A percentile compares a stretch with the other conserved stretches of the same genome.
phyloP scores from a whole-genome alignment of 64 coral and sea anemone genomes.

The Montipora foliosa region DNA sequence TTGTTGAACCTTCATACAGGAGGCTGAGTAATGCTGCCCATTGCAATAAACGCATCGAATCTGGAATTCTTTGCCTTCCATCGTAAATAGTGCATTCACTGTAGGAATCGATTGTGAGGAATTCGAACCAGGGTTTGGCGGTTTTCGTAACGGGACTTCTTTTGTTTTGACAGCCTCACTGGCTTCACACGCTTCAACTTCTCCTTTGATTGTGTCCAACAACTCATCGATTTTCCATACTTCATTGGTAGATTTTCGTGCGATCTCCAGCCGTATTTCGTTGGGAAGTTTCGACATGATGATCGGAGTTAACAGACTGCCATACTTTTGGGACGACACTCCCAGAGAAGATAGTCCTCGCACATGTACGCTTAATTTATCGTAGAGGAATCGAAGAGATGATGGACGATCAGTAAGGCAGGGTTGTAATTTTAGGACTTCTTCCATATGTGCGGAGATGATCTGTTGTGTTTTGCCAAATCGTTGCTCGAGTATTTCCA shows the following conservation, averaged over 20 bases:
- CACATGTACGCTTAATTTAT: slow-evolving; percentile 56
- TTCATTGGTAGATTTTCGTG: too few relatives aligned
- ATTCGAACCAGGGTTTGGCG: not conserved
- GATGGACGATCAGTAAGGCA: too few relatives aligned
- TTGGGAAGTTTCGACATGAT: not conserved
- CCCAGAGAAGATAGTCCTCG: slow-evolving; percentile 43
- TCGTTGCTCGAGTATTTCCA: slow-evolving; percentile 1
- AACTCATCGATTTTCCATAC: too few relatives aligned
- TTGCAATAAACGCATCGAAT: slow-evolving; percentile 57
- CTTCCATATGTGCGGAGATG: too few relatives aligned
- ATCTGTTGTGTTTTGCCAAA: slow-evolving; percentile 24
- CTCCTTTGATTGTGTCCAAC: too few relatives aligned
- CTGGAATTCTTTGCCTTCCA: not conserved
- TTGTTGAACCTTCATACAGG: slow-evolving; percentile 41
- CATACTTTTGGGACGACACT: slow-evolving; percentile 39
- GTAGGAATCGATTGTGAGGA: not conserved
- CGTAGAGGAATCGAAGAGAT: slow-evolving; percentile 14
- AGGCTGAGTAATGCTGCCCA: slow-evolving; percentile 63
- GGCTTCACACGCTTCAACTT: too few relatives aligned
- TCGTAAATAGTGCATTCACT: slow-evolving; percentile 31
- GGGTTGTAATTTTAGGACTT: too few relatives aligned
- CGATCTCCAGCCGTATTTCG: not conserved
- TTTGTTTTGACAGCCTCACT: too few relatives aligned
- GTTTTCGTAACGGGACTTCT: too few relatives aligned
- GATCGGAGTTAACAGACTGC: not conserved